Base-by-base conservation (phyloP, 2,888 invertebrate genomes). In the Lepidochrysops patricia region DNA sequence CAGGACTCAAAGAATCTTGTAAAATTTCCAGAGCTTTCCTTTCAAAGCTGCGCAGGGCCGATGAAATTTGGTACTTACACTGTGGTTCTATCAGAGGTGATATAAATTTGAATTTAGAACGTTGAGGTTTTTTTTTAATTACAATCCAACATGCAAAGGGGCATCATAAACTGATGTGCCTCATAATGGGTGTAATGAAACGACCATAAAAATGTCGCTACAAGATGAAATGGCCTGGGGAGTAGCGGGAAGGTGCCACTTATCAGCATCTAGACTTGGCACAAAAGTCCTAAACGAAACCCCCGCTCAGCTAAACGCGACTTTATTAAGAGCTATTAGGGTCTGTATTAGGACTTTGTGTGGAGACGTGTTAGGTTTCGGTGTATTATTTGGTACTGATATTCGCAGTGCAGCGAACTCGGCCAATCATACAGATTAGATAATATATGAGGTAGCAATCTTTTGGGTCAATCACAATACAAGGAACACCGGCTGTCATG, bases 321-420 rank as follows among this genome's bases (percentile, higher is more conserved):
- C 68, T 59, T 58, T 71, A 50, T 0, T 0, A 0, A 0, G 0
- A 0, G 0, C 0, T 0, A 0, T 6, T 64, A 70, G 29, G 32
- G 65, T 61, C 34, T 9, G 4, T 56, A 66, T 70, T 66, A 2
- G 23, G 1, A 13, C 62, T 25, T 7, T 13, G 6, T 7, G 4
- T 19, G 25, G 2, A 19, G 57, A 34, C 48, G 29, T 60, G 61
- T 66, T 67, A 63, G 25, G 19, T 61, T 60, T 62, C 61, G 34
- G 62, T 49, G 59, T 54, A 32, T 25, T 34, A 37, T 56, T 57
- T 26, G 57, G 61, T 68, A 64, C 73, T 72, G 70, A 76, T 79
- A 77, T 82, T 80, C 75, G 82, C 80, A 79, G 82, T 81, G 80
- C 82, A 81, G 68, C 73, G 79, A 82, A 81, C 82, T 72, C 66